Conservation (phyloP, 2,797 vertebrate species). For the Ptychobarbus kaznakovi region DNA sequence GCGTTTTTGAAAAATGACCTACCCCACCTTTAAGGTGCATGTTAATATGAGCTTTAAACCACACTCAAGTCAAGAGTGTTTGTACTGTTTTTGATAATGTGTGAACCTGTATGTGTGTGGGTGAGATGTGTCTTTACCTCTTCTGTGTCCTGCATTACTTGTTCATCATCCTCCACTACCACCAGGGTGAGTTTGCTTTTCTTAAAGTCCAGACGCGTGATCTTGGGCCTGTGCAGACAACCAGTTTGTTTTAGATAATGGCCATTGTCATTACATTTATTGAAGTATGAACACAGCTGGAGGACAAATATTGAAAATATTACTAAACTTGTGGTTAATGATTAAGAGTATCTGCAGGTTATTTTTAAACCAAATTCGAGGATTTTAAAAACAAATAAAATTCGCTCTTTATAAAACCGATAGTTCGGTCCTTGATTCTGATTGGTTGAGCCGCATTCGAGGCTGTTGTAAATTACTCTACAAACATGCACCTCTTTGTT, state of each 20-base stretch:
- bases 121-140: slow-evolving; percentile 52
- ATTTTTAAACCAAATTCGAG: not conserved
- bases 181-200: slow-evolving; percentile 96
- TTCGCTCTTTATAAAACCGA: too few relatives aligned
- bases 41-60: not conserved
- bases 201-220: slow-evolving; percentile 96
- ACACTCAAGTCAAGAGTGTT: not conserved
- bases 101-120: slow-evolving; percentile 11
- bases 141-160: slow-evolving; percentile 78
- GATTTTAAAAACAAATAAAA: not conserved
- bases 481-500: not conserved
- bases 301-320: not conserved
- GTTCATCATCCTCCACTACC: slow-evolving; percentile 97
- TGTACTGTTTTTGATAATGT: not conserved
- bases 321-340: not conserved
- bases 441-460: not conserved
- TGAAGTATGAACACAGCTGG: not conserved
- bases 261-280: slow-evolving; percentile 5
- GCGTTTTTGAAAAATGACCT: too few relatives aligned
- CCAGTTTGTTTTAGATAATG: slow-evolving; percentile 9
- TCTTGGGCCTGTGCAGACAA: slow-evolving; percentile 88
- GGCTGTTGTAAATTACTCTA: not conserved
- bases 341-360: not conserved
- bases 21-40: not conserved
- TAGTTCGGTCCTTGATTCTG: not conserved